Percentiles rank a stretch among this genome's conserved stretches.
These are phyloP conservation scores for Temnothorax longispinosus DNA, from an alignment of 1,140 invertebrate species.

Conservation along the genomic window DNA sequence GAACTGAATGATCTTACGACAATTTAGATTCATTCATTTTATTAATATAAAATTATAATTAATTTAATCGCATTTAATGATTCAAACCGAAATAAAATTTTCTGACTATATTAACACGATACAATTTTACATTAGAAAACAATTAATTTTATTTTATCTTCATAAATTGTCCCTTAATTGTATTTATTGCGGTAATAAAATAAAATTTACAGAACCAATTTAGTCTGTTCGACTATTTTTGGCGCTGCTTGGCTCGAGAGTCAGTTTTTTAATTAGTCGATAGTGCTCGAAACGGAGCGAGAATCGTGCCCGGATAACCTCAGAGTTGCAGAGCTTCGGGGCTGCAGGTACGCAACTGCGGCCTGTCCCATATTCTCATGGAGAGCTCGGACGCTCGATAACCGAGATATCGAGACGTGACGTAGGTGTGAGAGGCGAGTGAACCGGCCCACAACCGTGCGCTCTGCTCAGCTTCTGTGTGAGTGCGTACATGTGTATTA, in stretches of 20 bases:
- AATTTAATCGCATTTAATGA: background rate
- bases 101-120: background rate
- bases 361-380: conserved; percentile 70
- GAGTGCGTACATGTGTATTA: background rate
- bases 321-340: conserved; percentile 56
- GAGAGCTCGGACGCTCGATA: conserved; percentile 69
- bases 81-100: background rate
- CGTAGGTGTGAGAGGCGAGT: conserved; percentile 64
- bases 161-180: background rate
- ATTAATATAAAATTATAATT: background rate
- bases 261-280: conserved; percentile 28
- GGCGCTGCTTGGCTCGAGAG: background rate
- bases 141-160: background rate
- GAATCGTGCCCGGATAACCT: conserved; percentile 61
- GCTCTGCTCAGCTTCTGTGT: background rate
- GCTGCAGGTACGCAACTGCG: conserved; percentile 70
- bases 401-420: conserved; percentile 69
- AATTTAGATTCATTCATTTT: background rate
- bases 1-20: background rate
- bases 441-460: conserved; percentile 25
- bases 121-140: background rate
- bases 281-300: conserved; percentile 12
- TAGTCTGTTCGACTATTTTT: background rate
- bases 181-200: background rate
- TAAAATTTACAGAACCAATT: background rate